phyloP scores from a whole-genome alignment of 1,140 invertebrate genomes.

The Platyscapa corneri region DNA sequence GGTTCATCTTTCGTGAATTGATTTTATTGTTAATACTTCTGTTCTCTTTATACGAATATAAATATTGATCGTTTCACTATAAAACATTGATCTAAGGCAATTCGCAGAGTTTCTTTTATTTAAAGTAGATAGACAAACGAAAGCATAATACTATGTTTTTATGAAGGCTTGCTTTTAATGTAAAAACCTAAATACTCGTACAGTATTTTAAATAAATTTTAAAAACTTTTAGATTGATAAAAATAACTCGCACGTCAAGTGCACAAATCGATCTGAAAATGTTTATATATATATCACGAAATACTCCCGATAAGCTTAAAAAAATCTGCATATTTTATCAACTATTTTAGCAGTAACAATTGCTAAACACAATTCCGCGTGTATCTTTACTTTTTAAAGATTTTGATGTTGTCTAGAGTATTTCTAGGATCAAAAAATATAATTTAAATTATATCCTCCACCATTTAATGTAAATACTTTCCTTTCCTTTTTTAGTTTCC shows the following conservation, averaged over 20 bases:
- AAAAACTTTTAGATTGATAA: not conserved
- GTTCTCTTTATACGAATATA: not conserved
- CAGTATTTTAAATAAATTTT: not conserved
- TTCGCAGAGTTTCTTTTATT: not conserved
- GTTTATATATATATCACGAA: too few relatives aligned
- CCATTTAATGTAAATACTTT: constrained; percentile 19
- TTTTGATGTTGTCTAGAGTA: not conserved
- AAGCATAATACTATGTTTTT: not conserved
- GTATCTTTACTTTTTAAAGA: not conserved
- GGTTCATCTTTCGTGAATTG: too few relatives aligned
- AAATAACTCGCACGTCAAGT: not conserved
- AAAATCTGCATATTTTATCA: too few relatives aligned
- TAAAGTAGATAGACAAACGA: too few relatives aligned
- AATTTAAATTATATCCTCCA: constrained; percentile 22
- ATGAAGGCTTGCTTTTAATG: not conserved
- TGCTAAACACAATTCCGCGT: too few relatives aligned
- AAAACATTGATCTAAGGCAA: not conserved
- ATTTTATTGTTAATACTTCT: not conserved
- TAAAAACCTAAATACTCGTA: not conserved
- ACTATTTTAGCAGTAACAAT: too few relatives aligned
- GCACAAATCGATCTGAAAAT: not conserved
- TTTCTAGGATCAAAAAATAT: not conserved
- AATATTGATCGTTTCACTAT: too few relatives aligned
- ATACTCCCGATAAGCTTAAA: too few relatives aligned
- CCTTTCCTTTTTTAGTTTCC: not conserved